A percentile compares a stretch with the other conserved stretches of the same genome.
phyloP scores from a whole-genome alignment of 2,797 vertebrate species.

The Mormyrops attenuatus region DNA sequence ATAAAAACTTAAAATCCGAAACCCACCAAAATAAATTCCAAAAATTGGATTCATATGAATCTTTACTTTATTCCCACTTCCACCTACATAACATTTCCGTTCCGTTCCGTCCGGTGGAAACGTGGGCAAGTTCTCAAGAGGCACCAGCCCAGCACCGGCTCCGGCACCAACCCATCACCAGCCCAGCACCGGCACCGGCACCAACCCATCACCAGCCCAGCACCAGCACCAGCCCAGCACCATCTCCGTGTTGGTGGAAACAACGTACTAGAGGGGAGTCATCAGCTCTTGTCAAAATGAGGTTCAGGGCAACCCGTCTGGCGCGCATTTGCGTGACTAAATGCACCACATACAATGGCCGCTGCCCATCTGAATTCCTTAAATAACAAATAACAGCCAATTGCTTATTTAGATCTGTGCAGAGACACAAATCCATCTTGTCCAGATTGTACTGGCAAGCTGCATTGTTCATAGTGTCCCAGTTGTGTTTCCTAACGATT shows the following conservation, averaged over 20 bases:
- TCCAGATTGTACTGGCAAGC: not conserved
- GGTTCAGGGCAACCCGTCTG: not conserved
- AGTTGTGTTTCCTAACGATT: not conserved
- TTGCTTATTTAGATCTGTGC: not conserved
- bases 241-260: not conserved
- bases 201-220: no score
- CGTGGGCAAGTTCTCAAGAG: not conserved
- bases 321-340: not conserved
- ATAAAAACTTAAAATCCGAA: no score
- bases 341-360: not conserved
- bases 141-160: not conserved
- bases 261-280: not conserved
- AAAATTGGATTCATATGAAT: no score
- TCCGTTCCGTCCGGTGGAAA: no score
- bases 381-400: not conserved
- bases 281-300: not conserved
- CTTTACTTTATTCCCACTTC: no score
- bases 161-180: no score
- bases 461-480: not conserved
- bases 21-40: no score
- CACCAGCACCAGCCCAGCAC: not conserved
- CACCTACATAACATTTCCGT: no score
- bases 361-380: not conserved
- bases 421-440: not conserved
- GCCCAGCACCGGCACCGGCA: no score